These are phyloP conservation scores for Chromobotia macracanthus DNA, from an alignment of 2,797 vertebrate species.

Conservation along the genomic window DNA sequence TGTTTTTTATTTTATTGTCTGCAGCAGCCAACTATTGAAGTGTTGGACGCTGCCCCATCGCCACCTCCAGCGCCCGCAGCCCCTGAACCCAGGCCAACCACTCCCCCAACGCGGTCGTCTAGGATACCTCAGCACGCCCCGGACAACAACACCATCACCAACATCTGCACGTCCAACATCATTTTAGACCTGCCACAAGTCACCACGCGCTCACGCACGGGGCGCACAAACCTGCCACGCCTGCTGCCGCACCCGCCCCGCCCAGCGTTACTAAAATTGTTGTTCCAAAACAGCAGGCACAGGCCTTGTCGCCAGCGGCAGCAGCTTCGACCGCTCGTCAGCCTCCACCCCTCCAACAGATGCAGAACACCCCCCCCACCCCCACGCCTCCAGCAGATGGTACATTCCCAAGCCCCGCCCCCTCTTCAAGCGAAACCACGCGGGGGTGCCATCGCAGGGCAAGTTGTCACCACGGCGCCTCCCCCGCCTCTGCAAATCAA, in stretches of 20 bases:
- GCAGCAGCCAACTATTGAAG: slow-evolving; percentile 80
- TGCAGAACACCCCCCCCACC: slow-evolving; percentile 84
- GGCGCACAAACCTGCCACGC: slow-evolving; percentile 73
- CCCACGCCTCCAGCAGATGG: slow-evolving; percentile 83
- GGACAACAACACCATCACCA: slow-evolving; percentile 84
- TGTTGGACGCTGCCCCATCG: slow-evolving; percentile 80
- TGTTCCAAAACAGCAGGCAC: slow-evolving; percentile 81
- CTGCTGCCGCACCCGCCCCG: slow-evolving; percentile 59
- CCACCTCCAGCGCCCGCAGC: slow-evolving; percentile 65
- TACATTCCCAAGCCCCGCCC: slow-evolving; percentile 82
- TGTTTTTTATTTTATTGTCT: background rate
- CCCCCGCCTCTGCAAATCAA: slow-evolving; percentile 87
- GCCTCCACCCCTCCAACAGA: slow-evolving; percentile 88
- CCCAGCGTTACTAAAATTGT: slow-evolving; percentile 85
- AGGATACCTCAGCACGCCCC: slow-evolving; percentile 78
- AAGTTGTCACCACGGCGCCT: slow-evolving; percentile 61
- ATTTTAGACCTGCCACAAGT: slow-evolving; percentile 81
- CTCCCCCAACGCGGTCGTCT: slow-evolving; percentile 52
- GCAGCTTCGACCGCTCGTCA: slow-evolving; percentile 70
- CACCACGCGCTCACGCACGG: slow-evolving; percentile 79
- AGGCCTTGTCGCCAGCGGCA: slow-evolving; percentile 63
- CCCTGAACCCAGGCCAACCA: background rate
- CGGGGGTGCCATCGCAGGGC: slow-evolving; percentile 62
- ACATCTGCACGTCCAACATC: slow-evolving; percentile 85
- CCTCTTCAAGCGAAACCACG: slow-evolving; percentile 85